These are phyloP conservation scores for Stenchaetothrips biformis DNA, from an alignment of 2,888 invertebrate genomes.

Conservation along the genomic window DNA sequence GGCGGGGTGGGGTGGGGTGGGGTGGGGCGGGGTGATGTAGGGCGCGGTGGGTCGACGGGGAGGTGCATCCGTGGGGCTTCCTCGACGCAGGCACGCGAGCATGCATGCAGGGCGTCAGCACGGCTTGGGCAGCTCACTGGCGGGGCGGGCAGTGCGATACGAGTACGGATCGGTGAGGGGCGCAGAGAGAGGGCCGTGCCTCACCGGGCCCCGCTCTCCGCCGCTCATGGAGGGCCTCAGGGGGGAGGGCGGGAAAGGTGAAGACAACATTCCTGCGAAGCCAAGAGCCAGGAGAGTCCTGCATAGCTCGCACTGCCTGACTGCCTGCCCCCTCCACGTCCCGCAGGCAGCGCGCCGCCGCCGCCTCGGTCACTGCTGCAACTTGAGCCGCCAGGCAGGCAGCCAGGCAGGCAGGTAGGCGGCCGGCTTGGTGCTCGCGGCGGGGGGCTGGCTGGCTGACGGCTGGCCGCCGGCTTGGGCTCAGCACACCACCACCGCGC, in stretches of 20 bases:
- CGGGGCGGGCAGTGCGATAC: not conserved
- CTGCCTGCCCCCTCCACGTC: not conserved
- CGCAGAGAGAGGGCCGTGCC: not conserved
- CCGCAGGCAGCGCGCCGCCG: not conserved
- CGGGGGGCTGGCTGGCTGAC: not conserved
- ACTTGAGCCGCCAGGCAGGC: not conserved
- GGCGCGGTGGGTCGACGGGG: not conserved
- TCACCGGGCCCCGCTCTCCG: not conserved
- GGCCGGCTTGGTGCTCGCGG: not conserved
- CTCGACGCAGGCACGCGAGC: not conserved
- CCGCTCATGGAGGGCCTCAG: not conserved
- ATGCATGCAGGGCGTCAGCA: not conserved
- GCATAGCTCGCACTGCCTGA: not conserved
- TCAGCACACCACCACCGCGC: no score
- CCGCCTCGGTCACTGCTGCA: no score
- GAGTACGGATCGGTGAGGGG: not conserved
- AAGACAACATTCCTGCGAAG: slow-evolving; percentile 20
- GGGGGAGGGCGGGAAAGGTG: not conserved
- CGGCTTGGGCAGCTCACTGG: no score
- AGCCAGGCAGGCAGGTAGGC: not conserved
- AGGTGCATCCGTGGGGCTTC: slow-evolving; percentile 1
- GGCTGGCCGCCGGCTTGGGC: not conserved
- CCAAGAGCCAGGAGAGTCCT: slow-evolving; percentile 15
- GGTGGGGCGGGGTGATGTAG: no score
- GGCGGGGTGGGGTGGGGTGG: no score